Evolutionary conservation across 2,113 vertebrate species (phyloP).

Genomic region (Sebastes fasciatus): DNA sequence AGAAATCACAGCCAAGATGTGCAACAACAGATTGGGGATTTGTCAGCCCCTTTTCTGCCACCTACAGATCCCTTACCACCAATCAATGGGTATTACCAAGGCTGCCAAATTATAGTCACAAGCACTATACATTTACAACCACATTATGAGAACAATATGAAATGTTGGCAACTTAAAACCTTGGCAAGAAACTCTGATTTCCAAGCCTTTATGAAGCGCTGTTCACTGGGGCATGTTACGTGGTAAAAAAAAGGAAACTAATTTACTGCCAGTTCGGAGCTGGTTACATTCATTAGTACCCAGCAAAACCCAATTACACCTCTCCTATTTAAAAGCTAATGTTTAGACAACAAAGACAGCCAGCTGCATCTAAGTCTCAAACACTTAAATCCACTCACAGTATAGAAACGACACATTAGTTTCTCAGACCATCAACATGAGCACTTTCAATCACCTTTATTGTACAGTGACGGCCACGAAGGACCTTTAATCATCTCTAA

Average conservation of each 20-base stretch:
- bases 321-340: background rate
- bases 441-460: conserved; percentile 30
- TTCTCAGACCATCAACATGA: conserved; percentile 1
- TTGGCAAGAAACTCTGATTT: conserved; percentile 13
- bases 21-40: background rate
- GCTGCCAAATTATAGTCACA: background rate
- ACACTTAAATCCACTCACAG: background rate
- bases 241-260: background rate
- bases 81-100: background rate
- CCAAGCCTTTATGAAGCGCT: background rate
- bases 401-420: background rate
- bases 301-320: background rate
- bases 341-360: background rate
- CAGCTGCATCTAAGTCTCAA: background rate
- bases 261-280: conserved; percentile 1
- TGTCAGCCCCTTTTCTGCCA: background rate
- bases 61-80: background rate
- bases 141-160: background rate
- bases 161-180: background rate
- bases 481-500: conserved; percentile 46
- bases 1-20: background rate
- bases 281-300: conserved; percentile 3
- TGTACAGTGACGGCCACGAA: conserved; percentile 25
- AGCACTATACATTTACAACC: background rate
- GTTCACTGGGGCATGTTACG: background rate